Evolutionary conservation across 2,888 invertebrate genomes (phyloP).

Genomic region (Choreutis nemorana): DNA sequence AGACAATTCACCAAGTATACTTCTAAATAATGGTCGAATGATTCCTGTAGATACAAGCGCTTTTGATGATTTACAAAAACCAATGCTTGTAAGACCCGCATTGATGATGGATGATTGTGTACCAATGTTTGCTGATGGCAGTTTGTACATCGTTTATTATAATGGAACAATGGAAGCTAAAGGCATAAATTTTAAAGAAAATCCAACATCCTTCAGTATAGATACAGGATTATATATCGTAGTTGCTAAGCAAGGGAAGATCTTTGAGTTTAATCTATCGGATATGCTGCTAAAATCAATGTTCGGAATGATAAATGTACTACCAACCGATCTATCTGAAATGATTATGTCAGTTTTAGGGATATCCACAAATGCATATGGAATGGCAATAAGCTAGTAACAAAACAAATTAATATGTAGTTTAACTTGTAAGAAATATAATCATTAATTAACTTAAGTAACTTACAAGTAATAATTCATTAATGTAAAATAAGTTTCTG

Average conservation of each 20-base stretch:
- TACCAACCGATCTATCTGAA: conserved; percentile 27
- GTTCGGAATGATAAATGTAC: conserved; percentile 22
- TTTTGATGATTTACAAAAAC: conserved; percentile 26
- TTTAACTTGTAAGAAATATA: too few relatives aligned
- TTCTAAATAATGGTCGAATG: conserved; percentile 21
- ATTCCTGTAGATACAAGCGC: conserved; percentile 15
- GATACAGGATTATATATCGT: conserved; percentile 39
- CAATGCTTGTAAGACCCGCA: conserved; percentile 34
- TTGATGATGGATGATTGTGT: conserved; percentile 40
- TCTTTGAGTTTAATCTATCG: conserved; percentile 46
- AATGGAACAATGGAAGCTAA: conserved; percentile 36
- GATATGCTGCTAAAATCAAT: conserved; percentile 34
- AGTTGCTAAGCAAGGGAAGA: conserved; percentile 35
- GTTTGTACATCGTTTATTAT: conserved; percentile 26
- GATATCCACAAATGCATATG: too few relatives aligned
- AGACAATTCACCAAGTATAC: conserved; percentile 25
- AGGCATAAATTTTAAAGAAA: conserved; percentile 27
- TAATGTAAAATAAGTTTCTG: too few relatives aligned
- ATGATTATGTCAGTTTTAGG: conserved; percentile 35
- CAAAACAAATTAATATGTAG: too few relatives aligned
- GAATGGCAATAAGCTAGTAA: too few relatives aligned
- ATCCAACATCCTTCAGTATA: conserved; percentile 32
- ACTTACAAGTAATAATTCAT: too few relatives aligned
- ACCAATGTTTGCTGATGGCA: conserved; percentile 36
- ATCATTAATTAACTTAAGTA: too few relatives aligned